Conservation (phyloP, 2,113 vertebrate species). For the Saimiri boliviensis region DNA sequence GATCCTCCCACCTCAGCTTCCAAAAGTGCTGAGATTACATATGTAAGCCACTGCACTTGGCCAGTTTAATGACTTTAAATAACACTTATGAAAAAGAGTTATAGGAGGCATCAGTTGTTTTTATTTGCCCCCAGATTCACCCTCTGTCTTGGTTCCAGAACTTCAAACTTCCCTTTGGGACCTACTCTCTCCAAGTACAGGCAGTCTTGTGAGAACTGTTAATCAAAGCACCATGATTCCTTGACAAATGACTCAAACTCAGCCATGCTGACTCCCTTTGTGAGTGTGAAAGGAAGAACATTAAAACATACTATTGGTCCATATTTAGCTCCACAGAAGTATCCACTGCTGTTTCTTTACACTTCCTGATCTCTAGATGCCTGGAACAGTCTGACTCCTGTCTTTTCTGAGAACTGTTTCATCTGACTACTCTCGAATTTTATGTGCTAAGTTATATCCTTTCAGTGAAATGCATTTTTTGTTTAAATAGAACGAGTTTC, state of each 20-base stretch:
- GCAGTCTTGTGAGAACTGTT: not conserved
- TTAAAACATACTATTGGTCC: not conserved
- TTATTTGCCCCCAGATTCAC: not conserved
- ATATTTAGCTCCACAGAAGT: not conserved
- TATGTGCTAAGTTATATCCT: not conserved
- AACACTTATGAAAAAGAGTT: not conserved
- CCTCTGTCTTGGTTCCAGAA: not conserved
- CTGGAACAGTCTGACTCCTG: not conserved
- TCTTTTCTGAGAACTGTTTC: not conserved
- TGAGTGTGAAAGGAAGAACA: not conserved
- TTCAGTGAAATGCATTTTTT: not conserved
- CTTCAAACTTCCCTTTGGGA: not conserved
- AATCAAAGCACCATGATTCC: not conserved
- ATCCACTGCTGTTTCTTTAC: not conserved
- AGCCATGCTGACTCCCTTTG: not conserved
- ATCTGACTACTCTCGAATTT: not conserved
- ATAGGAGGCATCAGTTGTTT: not conserved
- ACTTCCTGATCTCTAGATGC: not conserved
- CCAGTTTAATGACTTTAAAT: not conserved
- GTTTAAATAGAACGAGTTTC: conserved; percentile 41
- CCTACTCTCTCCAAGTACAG: not conserved
- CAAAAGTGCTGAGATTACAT: too few relatives aligned
- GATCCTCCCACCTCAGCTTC: too few relatives aligned
- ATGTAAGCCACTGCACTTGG: too few relatives aligned
- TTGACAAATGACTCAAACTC: not conserved